A percentile compares a stretch with the other conserved stretches of the same genome.
These are phyloP conservation scores for Acrocephalus arundinaceus DNA, from an alignment of 2,113 vertebrate genomes.

Conservation along the genomic window DNA sequence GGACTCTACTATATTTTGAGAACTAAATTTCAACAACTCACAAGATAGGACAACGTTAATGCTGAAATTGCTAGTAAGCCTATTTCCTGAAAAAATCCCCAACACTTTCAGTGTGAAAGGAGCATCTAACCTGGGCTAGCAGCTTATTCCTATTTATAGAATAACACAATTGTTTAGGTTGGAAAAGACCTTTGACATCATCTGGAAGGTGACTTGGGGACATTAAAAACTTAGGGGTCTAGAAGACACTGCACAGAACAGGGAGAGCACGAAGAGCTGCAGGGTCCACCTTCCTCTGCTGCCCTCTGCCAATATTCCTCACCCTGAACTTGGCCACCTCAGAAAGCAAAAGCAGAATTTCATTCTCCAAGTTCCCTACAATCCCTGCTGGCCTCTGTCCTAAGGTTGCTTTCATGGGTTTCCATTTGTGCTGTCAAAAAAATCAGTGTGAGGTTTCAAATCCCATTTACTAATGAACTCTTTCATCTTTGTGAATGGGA, in stretches of 20 bases:
- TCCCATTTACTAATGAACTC: slow-evolving; percentile 67
- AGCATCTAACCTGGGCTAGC: not conserved
- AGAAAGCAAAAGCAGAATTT: not conserved
- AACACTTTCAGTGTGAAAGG: not conserved
- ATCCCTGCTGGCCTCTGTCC: slow-evolving; percentile 17
- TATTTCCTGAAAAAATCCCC: not conserved
- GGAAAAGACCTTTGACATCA: not conserved
- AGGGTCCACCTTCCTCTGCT: not conserved
- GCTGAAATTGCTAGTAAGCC: not conserved
- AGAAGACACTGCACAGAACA: not conserved
- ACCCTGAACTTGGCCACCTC: not conserved
- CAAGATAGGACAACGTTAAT: not conserved
- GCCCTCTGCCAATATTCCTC: not conserved
- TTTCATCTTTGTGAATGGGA: slow-evolving; percentile 62
- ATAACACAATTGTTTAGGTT: not conserved
- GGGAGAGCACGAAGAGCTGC: not conserved
- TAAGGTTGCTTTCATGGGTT: slow-evolving; percentile 54
- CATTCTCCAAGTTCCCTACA: slow-evolving; percentile 9
- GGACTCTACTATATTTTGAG: not conserved
- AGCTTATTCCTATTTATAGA: not conserved
- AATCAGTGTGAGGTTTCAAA: slow-evolving; percentile 58
- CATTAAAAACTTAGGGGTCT: not conserved
- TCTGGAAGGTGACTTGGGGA: not conserved
- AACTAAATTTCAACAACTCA: not conserved
- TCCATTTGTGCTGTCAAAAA: slow-evolving; percentile 62